phyloP scores from a whole-genome alignment of 2,113 vertebrate genomes.

The Ploceus nigricollis region DNA sequence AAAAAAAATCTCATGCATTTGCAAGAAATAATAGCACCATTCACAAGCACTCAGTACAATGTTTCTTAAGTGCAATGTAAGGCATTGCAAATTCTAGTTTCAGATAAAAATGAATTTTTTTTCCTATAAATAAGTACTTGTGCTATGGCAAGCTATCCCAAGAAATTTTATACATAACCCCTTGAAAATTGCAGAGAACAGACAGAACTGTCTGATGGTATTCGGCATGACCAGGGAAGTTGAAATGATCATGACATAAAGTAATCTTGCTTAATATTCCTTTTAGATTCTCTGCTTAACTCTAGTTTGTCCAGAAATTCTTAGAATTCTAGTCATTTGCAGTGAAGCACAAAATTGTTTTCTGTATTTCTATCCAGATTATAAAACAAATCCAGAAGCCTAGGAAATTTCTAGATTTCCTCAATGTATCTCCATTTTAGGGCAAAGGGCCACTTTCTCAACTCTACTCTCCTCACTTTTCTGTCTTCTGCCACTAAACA shows the following conservation, averaged over 20 bases:
- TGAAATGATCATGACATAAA: background rate
- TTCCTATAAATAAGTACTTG: background rate
- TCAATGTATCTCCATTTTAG: background rate
- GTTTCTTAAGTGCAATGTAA: background rate
- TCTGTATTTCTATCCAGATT: background rate
- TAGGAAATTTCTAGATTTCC: background rate
- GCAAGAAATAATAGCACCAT: constrained; percentile 3
- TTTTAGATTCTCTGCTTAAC: background rate
- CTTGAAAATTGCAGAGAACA: background rate
- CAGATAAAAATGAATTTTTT: background rate
- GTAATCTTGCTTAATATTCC: background rate
- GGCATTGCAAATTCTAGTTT: background rate
- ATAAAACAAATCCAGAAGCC: background rate
- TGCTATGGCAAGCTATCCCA: background rate
- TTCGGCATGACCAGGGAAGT: background rate
- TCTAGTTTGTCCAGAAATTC: background rate
- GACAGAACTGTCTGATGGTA: background rate
- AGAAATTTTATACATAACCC: background rate
- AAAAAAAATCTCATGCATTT: background rate
- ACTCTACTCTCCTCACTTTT: background rate
- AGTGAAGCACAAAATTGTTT: background rate
- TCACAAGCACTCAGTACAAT: background rate
- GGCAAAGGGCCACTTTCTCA: background rate
- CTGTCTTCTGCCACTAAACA: background rate
- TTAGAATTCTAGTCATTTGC: background rate